phyloP scores from a whole-genome alignment of 2,888 invertebrate species.

The Portevinia maculata region DNA sequence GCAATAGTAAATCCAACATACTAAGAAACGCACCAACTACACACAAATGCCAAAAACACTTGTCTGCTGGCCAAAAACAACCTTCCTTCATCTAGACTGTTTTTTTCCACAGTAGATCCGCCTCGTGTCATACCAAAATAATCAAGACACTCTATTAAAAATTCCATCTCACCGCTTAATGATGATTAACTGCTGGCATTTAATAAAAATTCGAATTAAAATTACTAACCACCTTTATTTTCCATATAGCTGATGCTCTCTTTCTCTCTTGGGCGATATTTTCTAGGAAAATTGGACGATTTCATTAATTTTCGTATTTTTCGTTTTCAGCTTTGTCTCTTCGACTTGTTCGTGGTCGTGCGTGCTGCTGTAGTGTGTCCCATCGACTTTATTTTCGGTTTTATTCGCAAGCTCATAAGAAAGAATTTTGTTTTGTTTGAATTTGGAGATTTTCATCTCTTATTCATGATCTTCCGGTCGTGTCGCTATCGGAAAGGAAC shows the following conservation, averaged over 20 bases:
- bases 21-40: neutral
- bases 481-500: constrained; percentile 41
- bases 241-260: neutral
- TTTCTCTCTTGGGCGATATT: neutral
- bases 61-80: neutral
- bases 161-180: constrained; percentile 32
- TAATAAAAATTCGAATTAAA: constrained; percentile 46
- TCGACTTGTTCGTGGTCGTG: constrained; percentile 9
- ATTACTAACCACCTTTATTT: constrained; percentile 15
- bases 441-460: constrained; percentile 66
- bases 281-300: constrained; percentile 27
- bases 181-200: constrained; percentile 21
- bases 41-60: neutral
- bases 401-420: constrained; percentile 62
- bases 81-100: neutral
- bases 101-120: neutral
- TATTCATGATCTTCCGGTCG: constrained; percentile 32
- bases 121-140: constrained; percentile 3
- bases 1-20: neutral
- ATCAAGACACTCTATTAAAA: constrained; percentile 38
- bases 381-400: constrained; percentile 50
- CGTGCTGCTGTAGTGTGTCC: constrained; percentile 18
- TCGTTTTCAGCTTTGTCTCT: constrained; percentile 36
- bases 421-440: constrained; percentile 20
- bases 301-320: constrained; percentile 39